Percentiles rank a stretch among this genome's conserved stretches.
These are phyloP conservation scores for Lamproptera curius DNA, from an alignment of 2,888 invertebrate species.

Conservation along the genomic window DNA sequence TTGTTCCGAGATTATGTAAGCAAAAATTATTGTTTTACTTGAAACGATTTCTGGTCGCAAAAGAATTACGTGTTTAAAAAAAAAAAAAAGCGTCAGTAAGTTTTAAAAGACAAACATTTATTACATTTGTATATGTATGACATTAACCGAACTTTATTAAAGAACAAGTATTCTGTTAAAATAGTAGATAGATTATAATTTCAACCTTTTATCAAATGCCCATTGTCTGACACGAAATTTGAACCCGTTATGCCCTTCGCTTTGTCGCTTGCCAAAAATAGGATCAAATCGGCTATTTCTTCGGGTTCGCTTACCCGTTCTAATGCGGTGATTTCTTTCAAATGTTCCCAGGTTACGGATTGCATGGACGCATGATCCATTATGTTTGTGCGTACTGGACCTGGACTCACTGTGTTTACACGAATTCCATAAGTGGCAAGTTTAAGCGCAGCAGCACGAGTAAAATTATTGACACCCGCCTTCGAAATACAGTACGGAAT, in stretches of 20 bases:
- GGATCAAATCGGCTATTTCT: conserved; percentile 35
- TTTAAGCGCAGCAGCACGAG: conserved; percentile 20
- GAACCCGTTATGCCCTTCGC: conserved; percentile 40
- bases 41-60: too few species aligned
- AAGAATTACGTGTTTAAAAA: too few species aligned
- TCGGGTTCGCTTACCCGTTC: conserved; percentile 26
- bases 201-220: too few species aligned
- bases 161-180: too few species aligned
- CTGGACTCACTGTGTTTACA: conserved; percentile 57
- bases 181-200: too few species aligned
- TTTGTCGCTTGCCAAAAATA: conserved; percentile 37
- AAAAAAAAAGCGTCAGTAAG: too few species aligned
- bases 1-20: too few species aligned
- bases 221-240: conserved; percentile 27
- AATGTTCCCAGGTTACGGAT: neutral
- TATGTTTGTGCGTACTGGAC: conserved; percentile 62
- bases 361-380: conserved; percentile 29
- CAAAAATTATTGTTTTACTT: too few species aligned
- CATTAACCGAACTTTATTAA: too few species aligned
- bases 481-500: conserved; percentile 33
- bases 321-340: conserved; percentile 16
- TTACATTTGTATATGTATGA: too few species aligned
- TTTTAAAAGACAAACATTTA: too few species aligned
- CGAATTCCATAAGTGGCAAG: neutral
- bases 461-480: conserved; percentile 39